Evolutionary conservation across 2,113 vertebrate genomes (phyloP), one percentile per base, ranked within the genome.

Genomic region (Cyprinus carpio): DNA sequence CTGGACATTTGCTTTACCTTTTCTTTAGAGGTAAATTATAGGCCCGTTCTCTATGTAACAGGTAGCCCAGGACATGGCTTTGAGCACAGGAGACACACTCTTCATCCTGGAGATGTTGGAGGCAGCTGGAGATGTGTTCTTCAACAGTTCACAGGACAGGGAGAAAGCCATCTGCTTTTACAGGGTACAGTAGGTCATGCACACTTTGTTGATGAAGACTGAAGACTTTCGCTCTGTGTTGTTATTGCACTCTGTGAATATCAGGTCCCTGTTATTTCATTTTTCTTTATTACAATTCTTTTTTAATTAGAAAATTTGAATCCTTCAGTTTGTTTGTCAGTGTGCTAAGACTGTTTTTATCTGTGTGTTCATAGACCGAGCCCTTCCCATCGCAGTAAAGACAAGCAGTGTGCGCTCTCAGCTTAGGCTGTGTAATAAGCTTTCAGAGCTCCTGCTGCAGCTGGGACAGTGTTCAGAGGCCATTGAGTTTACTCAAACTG

Each of bases 91-190:
- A 85, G 95, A 98, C 86, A 94, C 95, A 43, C 81, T 85, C 12
- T 95, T 98, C 89, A 93, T 94, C 51, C 93, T 99, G 93, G 90
- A 94, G 75, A 89, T 99, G 56, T 95, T 97, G 65, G 98, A 99
- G 93, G 95, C 95, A 2, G 95, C 97, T 0, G 98, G 98, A 67
- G 97, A 99, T 88, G 95, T 99, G 90, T 99, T 98, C 94, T 96
- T 98, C 92, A 96, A 98, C 18, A 97, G 96, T 81, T 81, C 90
- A 85, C 90, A 85, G 88, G 96, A 97, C 67, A 91, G 93, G 64
- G 95, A 97, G 82, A 98, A 97, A 88, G 98, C 96, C 0, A 89
- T 97, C 78, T 90, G 95, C 90, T 98, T 98, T 92, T 99, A 98
- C 90, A 94, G 95, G 95, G 98, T n/a, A n/a, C n/a, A n/a, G n/a